These are phyloP conservation scores for Elmis aenea DNA, from an alignment of 2,888 invertebrate species.

Conservation along the genomic window DNA sequence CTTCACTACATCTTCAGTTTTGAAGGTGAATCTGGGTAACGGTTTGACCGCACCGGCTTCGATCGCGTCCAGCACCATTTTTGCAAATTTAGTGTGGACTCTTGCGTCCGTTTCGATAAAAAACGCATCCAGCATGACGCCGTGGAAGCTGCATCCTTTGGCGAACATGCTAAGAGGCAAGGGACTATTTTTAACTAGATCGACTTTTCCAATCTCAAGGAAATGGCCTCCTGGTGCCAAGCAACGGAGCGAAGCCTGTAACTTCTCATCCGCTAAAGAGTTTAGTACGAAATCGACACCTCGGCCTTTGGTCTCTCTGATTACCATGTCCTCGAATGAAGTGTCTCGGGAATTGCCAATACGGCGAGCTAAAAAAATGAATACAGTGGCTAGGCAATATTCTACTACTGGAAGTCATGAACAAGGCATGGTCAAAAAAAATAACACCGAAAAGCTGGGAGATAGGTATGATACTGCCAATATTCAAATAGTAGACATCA, in stretches of 20 bases:
- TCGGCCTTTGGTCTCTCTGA: conserved; percentile 72
- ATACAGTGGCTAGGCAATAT: too few relatives aligned
- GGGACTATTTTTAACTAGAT: conserved; percentile 62
- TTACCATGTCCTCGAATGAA: conserved; percentile 81
- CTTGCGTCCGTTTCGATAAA: conserved; percentile 44
- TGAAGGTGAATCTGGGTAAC: conserved; percentile 59
- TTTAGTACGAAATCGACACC: conserved; percentile 91
- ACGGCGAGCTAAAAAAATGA: conserved; percentile 69
- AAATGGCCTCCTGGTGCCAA: conserved; percentile 61
- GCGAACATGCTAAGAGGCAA: conserved; percentile 63
- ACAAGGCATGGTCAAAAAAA: too few relatives aligned
- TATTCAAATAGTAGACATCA: too few relatives aligned
- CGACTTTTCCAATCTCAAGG: conserved; percentile 81
- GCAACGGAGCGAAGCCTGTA: conserved; percentile 64
- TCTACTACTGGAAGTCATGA: too few relatives aligned
- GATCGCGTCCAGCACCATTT: conserved; percentile 36
- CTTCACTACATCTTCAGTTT: conserved; percentile 60
- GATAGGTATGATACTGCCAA: too few relatives aligned
- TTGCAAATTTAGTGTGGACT: not conserved
- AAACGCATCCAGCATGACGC: conserved; percentile 62
- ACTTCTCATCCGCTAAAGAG: conserved; percentile 84
- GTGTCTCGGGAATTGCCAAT: conserved; percentile 85
- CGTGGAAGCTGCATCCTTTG: conserved; percentile 70
- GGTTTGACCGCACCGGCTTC: conserved; percentile 64
- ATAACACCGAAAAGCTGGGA: too few relatives aligned